Evolutionary conservation across 2,888 invertebrate species (phyloP).

Genomic region (Dicycla oo): DNA sequence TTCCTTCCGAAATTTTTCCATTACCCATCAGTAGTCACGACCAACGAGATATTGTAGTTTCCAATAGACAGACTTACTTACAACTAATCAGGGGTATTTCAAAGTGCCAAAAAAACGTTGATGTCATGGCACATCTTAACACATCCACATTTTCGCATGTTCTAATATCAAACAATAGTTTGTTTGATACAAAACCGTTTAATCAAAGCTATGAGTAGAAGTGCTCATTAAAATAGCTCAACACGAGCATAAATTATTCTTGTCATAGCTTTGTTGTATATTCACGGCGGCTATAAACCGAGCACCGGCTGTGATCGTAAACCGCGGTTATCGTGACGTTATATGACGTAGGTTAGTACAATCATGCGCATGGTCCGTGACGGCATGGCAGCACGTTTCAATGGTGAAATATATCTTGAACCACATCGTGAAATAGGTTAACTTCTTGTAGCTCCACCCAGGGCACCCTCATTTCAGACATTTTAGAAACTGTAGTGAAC

Average conservation of each 20-base stretch:
- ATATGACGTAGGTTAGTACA: not conserved
- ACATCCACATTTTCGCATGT: not conserved
- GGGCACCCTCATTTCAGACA: not conserved
- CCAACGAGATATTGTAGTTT: not conserved
- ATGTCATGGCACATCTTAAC: too few relatives aligned
- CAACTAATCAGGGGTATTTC: too few relatives aligned
- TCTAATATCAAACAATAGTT: constrained; percentile 33
- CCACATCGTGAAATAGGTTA: not conserved
- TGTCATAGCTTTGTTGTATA: constrained; percentile 54
- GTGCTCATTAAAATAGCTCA: constrained; percentile 42
- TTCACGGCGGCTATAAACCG: constrained; percentile 59
- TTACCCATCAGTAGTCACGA: not conserved
- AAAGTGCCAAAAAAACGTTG: too few relatives aligned
- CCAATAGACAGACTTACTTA: not conserved
- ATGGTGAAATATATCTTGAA: not conserved
- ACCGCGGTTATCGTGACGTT: constrained; percentile 53
- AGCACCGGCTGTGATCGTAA: constrained; percentile 47
- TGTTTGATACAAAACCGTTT: constrained; percentile 6
- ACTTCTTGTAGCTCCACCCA: not conserved
- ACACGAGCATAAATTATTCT: constrained; percentile 51
- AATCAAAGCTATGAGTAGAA: constrained; percentile 37
- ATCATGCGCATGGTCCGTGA: constrained; percentile 11
- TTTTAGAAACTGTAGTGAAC: too few relatives aligned
- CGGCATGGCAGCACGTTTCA: not conserved
- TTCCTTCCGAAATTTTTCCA: too few relatives aligned